Base-by-base conservation (phyloP, 2,888 invertebrate genomes). In the Hylaea fasciaria region DNA sequence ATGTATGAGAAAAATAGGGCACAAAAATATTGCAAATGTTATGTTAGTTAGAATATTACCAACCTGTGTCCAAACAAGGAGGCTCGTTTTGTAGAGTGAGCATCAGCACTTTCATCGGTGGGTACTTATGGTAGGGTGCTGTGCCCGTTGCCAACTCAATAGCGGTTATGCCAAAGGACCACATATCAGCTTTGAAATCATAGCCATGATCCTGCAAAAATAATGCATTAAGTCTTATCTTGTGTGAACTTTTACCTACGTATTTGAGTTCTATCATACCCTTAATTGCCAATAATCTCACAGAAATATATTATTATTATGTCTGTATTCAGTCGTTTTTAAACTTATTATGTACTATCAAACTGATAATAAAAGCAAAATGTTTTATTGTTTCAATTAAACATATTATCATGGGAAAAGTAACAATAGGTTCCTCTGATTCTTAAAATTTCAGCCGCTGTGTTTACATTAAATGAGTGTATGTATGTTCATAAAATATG, bases 51-150 rank as follows among this genome's bases (percentile, higher is more conserved):
- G 5, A 37, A 29, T 46, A 10, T 11, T 32, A 35, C 59, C 62
- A 75, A 81, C 95, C 96, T 52, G 99, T 98, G 78, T 99, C 99
- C 73, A 99, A 92, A 44, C 96, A 96, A 0, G 99, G 99, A 11
- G 99, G 99, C 78, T 99, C 99, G 80, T 99, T 99, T 89, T 99
- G 98, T 62, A 99, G 92, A 0, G 99, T 99, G 68, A 99, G 91
- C 98, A 99, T 99, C 57, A 99, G 93, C 52, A 99, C 97, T 93
- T 99, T 99, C 99, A 99, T 99, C 0, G 99, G 98, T 35, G 99
- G 98, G 85, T 97, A 99, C 86, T 98, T 99, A 85, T 99, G 99
- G 85, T 99, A 99, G 0, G 99, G 99, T 0, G 99, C 99, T 0
- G 98, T 98, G 12, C 98, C 98, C 0, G 98, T 98, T 0, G 99